Base-by-base conservation (phyloP, 2,113 vertebrate species). In the Pterocles gutturalis region DNA sequence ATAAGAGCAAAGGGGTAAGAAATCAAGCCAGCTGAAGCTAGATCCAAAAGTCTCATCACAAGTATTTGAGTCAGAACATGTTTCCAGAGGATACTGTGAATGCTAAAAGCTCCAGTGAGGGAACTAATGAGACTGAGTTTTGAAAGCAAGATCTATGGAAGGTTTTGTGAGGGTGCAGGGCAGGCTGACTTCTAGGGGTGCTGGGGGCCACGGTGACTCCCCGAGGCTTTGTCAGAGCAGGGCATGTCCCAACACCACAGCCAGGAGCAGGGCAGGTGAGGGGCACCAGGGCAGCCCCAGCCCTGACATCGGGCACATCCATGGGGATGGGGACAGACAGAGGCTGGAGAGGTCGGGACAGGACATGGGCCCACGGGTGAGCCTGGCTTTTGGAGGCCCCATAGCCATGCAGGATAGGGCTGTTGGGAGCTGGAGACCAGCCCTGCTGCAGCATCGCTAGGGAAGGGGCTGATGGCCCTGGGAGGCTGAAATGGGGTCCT, bases 391-490 rank as follows among this genome's bases (percentile, higher is more conserved):
- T 7, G 2, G 4, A 9, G 29, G 20, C 1, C 15, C 6, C 8
- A 4, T 16, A 31, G 13, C 33, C 3, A 2, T 26, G 10, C 16
- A 77, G 21, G 9, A 7, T 5, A 51, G 26, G 36, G 25, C 18
- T 11, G 3, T 8, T 41, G 64, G 11, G 15, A 60, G 11, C 12
- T 31, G 45, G 10, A 87, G 5, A n/a, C 13, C 0, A 0, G 1
- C 5, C 21, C 18, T 65, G 0, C 1, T 69, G 28, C 1, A 0
- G 4, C 13, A 11, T 20, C 3, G 0, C 10, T 80, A 26, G 17
- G 33, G 5, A 20, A 41, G 41, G 41, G 41, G 41, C 41, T 41
- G 41, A 41, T 41, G 13, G 41, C 41, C 41, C 41, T 41, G 26
- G 15, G 11, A 31, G 10, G 22, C 10, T 77, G 24, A n/a, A 7